A percentile compares a stretch with the other conserved stretches of the same genome.
These are phyloP conservation scores for Parambassis ranga DNA, from an alignment of 2,797 vertebrate genomes.

Conservation along the genomic window DNA sequence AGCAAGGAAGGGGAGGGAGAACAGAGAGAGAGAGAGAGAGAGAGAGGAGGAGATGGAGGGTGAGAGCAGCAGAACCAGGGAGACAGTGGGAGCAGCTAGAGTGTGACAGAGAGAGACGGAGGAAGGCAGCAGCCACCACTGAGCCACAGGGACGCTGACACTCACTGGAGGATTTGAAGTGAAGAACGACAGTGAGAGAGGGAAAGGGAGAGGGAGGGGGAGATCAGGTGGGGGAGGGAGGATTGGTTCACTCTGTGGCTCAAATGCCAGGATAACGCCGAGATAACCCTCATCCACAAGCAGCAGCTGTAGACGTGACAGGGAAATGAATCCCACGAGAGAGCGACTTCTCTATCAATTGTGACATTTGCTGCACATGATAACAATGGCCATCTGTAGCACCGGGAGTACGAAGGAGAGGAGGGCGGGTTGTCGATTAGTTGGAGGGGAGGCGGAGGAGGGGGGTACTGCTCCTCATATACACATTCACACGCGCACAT, in stretches of 20 bases:
- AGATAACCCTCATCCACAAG: constrained; percentile 77
- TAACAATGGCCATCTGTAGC: constrained; percentile 95
- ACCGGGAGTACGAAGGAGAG: constrained; percentile 27
- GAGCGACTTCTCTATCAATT: constrained; percentile 88
- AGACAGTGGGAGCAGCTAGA: constrained; percentile 65
- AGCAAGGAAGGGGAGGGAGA: constrained; percentile 55
- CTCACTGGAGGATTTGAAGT: constrained; percentile 86
- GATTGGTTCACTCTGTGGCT: constrained; percentile 52
- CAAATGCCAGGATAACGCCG: constrained; percentile 68
- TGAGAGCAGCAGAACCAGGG: constrained; percentile 59
- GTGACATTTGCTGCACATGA: constrained; percentile 92
- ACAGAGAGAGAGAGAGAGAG: constrained; percentile 22
- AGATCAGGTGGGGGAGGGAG: constrained; percentile 69
- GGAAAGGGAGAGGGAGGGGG: constrained; percentile 41
- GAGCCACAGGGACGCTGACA: constrained; percentile 85
- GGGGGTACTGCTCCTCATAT: constrained; percentile 76
- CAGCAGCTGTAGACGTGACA: constrained; percentile 83
- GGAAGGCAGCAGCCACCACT: constrained; percentile 65
- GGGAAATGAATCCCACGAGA: constrained; percentile 82
- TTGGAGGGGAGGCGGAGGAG: neutral
- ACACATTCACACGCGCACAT: constrained; percentile 42
- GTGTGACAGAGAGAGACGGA: constrained; percentile 69
- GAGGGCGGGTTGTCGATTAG: constrained; percentile 16
- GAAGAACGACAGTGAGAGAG: constrained; percentile 64
- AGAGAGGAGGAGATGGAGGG: constrained; percentile 49